Evolutionary conservation across 2,113 vertebrate species (phyloP).

Genomic region (Pachyramphus minor): DNA sequence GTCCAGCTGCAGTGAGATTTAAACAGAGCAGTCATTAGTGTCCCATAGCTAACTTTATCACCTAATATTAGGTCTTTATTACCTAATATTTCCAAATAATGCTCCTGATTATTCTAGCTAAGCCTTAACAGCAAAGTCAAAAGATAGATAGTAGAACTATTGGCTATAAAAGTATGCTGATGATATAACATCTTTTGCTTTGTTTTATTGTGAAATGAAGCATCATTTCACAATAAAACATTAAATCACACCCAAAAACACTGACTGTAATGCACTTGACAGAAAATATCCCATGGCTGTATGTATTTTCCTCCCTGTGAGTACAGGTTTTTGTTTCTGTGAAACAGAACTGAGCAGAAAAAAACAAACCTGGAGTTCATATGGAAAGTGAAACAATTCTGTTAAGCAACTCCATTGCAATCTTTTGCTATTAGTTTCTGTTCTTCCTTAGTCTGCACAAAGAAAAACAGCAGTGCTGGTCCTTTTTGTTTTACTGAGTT

Average conservation of each 20-base stretch:
- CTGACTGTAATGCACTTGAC: slow-evolving; percentile 15
- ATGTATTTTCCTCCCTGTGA: background rate
- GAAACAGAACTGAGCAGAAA: background rate
- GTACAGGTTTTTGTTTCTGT: background rate
- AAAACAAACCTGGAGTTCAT: background rate
- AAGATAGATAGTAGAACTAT: background rate
- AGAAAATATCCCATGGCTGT: background rate
- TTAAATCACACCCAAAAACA: slow-evolving; percentile 17
- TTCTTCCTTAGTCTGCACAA: background rate
- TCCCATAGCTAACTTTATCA: background rate
- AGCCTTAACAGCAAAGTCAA: background rate
- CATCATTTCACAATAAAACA: background rate
- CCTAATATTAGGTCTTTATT: background rate
- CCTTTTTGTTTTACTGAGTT: background rate
- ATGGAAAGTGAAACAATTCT: slow-evolving; percentile 31
- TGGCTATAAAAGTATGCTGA: background rate
- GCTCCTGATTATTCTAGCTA: background rate
- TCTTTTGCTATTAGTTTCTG: background rate
- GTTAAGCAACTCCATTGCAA: background rate
- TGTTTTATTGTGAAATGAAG: no score
- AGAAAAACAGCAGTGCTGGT: background rate
- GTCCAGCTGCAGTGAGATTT: background rate
- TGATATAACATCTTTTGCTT: no score
- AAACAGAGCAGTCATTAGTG: background rate
- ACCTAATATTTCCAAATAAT: background rate